Conservation (phyloP, 2,888 invertebrate species). For the Eristalis arbustorum region DNA sequence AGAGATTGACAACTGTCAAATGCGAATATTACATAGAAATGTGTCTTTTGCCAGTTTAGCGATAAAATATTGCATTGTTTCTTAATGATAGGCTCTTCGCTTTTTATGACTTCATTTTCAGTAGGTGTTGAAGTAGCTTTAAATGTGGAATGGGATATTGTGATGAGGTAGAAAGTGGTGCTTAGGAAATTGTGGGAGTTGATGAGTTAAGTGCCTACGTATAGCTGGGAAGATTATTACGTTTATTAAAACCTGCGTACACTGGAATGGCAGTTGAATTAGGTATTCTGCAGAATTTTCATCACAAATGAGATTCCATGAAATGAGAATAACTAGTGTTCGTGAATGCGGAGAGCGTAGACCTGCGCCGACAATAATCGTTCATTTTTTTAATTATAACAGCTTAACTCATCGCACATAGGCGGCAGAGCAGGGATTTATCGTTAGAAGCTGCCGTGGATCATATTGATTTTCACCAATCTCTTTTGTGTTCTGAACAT, state of each 20-base stretch:
- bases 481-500: too few relatives aligned
- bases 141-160: neutral
- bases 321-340: too few relatives aligned
- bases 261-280: too few relatives aligned
- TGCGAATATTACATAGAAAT: neutral
- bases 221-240: neutral
- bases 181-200: neutral
- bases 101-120: neutral
- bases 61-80: slow-evolving; percentile 7
- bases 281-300: too few relatives aligned
- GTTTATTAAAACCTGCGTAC: neutral
- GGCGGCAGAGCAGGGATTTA: too few relatives aligned
- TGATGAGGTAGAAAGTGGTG: neutral
- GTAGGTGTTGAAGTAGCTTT: neutral
- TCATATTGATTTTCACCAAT: too few relatives aligned
- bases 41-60: slow-evolving; percentile 5
- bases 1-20: neutral
- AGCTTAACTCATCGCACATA: too few relatives aligned
- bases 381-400: too few relatives aligned
- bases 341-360: too few relatives aligned
- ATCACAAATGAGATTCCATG: too few relatives aligned
- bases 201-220: neutral
- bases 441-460: too few relatives aligned
- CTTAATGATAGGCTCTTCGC: neutral
- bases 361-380: too few relatives aligned